Conservation (phyloP, 1,140 invertebrate species). For the Halesus radiatus region DNA sequence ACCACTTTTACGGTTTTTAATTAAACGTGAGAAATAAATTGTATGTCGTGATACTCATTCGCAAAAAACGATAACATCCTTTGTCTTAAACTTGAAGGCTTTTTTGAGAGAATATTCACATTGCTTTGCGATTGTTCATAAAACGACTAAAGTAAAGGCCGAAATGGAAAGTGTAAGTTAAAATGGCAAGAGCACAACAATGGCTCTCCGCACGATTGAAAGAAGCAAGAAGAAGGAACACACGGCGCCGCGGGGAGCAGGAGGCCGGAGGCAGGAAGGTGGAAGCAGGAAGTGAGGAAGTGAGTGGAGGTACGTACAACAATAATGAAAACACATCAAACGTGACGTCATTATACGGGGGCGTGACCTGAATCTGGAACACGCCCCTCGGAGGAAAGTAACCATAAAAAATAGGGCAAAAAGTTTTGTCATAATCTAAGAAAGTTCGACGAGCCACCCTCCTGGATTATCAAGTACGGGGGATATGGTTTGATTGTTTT, state of each 20-base stretch:
- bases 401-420: constrained; percentile 41
- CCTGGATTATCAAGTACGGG: neutral
- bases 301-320: constrained; percentile 25
- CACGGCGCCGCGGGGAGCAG: neutral
- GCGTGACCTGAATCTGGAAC: constrained; percentile 41
- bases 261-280: no score
- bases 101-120: no score
- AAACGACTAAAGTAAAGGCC: neutral
- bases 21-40: no score
- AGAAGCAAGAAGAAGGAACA: neutral
- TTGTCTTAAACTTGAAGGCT: no score
- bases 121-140: no score
- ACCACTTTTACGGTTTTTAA: no score
- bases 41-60: no score
- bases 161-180: constrained; percentile 20
- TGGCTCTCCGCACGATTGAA: constrained; percentile 23
- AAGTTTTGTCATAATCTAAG: constrained; percentile 44
- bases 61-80: no score
- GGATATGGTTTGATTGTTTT: no score
- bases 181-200: constrained; percentile 17
- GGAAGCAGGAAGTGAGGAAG: neutral
- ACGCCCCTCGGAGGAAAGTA: constrained; percentile 30
- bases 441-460: constrained; percentile 27
- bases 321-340: constrained; percentile 52
- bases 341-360: constrained; percentile 48